phyloP scores from a whole-genome alignment of 2,113 vertebrate genomes.

The Rhegmatorhina hoffmannsi region DNA sequence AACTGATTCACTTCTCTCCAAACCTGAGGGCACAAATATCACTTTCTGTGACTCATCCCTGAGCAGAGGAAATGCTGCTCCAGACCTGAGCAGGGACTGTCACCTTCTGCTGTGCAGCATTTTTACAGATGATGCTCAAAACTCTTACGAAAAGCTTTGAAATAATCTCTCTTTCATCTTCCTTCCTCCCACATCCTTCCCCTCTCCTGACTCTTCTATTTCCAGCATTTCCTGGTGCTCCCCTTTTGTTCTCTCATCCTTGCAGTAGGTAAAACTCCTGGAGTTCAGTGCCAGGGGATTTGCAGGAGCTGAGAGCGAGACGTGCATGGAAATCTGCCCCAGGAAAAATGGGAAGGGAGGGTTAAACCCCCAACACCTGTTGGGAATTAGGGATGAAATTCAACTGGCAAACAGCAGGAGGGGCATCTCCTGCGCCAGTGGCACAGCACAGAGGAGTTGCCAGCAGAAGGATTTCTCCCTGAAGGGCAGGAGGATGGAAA shows the following conservation, averaged over 20 bases:
- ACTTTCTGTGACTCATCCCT: neutral
- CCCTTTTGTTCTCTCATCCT: neutral
- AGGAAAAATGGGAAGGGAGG: accelerated
- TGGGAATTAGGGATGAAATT: accelerated
- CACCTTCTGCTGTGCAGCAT: neutral
- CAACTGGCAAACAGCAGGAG: neutral
- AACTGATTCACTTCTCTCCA: neutral
- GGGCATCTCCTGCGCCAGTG: neutral
- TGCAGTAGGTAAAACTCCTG: too few relatives aligned
- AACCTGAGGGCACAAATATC: neutral
- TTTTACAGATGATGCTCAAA: neutral
- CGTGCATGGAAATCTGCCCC: neutral
- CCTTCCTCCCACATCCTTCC: slow-evolving; percentile 23
- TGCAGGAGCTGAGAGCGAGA: neutral
- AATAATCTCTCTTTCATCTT: neutral
- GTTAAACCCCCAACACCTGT: neutral
- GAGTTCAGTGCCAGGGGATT: neutral
- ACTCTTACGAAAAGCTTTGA: neutral
- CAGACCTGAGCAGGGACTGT: neutral
- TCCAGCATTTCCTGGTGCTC: neutral
- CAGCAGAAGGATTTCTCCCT: neutral
- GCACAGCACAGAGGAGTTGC: neutral
- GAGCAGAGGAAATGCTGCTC: neutral
- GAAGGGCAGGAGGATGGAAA: neutral
- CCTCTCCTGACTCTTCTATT: neutral